These are phyloP conservation scores for Platichthys flesus DNA, from an alignment of 2,113 vertebrate genomes.

Conservation along the genomic window DNA sequence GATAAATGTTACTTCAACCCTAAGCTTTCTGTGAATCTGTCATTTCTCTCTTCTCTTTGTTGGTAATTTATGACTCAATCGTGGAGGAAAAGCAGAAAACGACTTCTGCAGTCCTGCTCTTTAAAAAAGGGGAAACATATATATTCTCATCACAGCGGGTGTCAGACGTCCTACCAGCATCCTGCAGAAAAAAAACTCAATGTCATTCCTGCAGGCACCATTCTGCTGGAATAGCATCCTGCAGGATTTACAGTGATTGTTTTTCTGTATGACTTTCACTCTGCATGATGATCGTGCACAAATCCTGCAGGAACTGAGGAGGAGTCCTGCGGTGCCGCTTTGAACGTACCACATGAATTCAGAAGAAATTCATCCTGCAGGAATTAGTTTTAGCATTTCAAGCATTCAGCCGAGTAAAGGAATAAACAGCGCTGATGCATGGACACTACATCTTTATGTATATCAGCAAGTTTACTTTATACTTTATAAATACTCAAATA, in stretches of 20 bases:
- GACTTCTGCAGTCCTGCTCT: neutral
- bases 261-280: neutral
- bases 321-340: neutral
- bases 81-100: neutral
- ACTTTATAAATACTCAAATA: no score
- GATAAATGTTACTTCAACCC: constrained; percentile 25
- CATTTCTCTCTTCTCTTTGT: neutral
- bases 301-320: neutral
- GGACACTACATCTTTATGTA: no score
- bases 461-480: no score
- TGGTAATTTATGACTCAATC: neutral
- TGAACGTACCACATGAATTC: neutral
- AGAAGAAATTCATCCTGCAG: neutral
- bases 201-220: neutral
- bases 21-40: constrained; percentile 14
- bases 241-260: neutral
- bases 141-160: neutral
- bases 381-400: neutral
- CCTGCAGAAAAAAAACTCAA: neutral
- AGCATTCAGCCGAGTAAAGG: no score
- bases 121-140: neutral
- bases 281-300: neutral
- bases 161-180: neutral
- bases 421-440: no score
- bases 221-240: neutral